Conservation (phyloP, 2,888 invertebrate species). For the Notodonta ziczac region DNA sequence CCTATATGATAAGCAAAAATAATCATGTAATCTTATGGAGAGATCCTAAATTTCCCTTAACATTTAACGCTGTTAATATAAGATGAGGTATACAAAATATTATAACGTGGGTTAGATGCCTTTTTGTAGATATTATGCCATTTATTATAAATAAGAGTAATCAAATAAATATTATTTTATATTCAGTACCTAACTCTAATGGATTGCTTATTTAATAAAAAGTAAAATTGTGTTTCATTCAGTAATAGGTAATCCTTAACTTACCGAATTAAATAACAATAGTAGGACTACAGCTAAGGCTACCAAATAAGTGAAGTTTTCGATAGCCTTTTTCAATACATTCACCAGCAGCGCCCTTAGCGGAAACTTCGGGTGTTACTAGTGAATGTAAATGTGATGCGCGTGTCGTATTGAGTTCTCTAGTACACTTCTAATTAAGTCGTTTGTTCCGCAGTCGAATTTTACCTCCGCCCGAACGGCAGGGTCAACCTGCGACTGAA, state of each 20-base stretch:
- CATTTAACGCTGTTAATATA: too few species aligned
- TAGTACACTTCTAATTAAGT: conserved; percentile 11
- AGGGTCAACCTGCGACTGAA: conserved; percentile 72
- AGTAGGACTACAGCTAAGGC: not conserved
- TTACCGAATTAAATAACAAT: not conserved
- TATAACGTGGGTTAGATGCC: conserved; percentile 16
- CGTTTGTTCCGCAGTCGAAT: conserved; percentile 54
- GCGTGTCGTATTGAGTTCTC: not conserved
- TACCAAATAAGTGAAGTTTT: not conserved
- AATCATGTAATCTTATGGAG: too few species aligned
- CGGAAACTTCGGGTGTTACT: too few species aligned
- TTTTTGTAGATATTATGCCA: conserved; percentile 24
- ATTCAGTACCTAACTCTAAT: conserved; percentile 12
- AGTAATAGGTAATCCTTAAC: not conserved
- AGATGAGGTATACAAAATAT: too few species aligned
- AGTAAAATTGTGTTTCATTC: conserved; percentile 8
- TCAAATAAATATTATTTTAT: conserved; percentile 27
- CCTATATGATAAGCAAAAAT: too few species aligned
- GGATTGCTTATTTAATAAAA: conserved; percentile 32
- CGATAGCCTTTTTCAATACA: too few species aligned
- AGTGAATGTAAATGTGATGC: conserved; percentile 2
- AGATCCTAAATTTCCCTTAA: too few species aligned
- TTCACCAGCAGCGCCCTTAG: too few species aligned
- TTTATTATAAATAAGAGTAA: conserved; percentile 25
- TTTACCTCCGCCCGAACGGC: conserved; percentile 72